Evolutionary conservation across 2,113 vertebrate species (phyloP).

Genomic region (Thunnus maccoyii): DNA sequence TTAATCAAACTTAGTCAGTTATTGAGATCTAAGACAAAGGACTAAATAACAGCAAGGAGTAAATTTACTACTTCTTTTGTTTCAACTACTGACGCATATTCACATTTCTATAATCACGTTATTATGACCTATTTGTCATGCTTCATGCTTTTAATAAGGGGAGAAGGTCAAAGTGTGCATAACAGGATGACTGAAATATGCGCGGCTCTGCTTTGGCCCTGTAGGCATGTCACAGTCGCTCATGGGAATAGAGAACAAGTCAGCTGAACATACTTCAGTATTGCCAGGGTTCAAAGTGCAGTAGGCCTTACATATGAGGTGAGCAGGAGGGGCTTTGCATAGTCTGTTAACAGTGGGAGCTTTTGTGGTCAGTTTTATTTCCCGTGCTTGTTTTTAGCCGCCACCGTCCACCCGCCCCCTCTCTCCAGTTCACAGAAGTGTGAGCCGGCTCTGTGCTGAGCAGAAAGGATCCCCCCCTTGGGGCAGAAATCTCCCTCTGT

Average conservation of each 20-base stretch:
- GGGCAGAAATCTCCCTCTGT: conserved; percentile 54
- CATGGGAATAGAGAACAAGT: conserved; percentile 42
- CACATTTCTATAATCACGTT: conserved; percentile 22
- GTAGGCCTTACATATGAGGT: conserved; percentile 41
- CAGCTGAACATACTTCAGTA: conserved; percentile 60
- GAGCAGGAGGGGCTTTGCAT: conserved; percentile 6
- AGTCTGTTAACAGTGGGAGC: conserved; percentile 49
- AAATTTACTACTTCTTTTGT: not conserved
- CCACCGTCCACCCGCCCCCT: not conserved
- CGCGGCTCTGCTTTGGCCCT: conserved; percentile 25
- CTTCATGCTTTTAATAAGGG: not conserved
- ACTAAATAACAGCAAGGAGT: not conserved
- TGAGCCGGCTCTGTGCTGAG: conserved; percentile 39
- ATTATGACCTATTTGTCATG: conserved; percentile 50
- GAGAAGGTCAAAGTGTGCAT: conserved; percentile 7
- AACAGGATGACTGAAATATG: conserved; percentile 23
- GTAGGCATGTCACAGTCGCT: conserved; percentile 24
- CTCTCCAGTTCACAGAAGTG: conserved; percentile 18
- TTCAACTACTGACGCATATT: conserved; percentile 2
- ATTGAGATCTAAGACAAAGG: not conserved
- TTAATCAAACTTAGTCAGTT: too few species aligned
- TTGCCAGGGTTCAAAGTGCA: conserved; percentile 45
- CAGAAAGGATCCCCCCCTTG: conserved; percentile 31
- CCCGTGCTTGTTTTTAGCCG: conserved; percentile 29
- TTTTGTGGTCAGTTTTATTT: conserved; percentile 64